Percentiles rank a stretch among this genome's conserved stretches.
phyloP scores from a whole-genome alignment of 1,140 invertebrate species.

The Caenorhabditis latens region DNA sequence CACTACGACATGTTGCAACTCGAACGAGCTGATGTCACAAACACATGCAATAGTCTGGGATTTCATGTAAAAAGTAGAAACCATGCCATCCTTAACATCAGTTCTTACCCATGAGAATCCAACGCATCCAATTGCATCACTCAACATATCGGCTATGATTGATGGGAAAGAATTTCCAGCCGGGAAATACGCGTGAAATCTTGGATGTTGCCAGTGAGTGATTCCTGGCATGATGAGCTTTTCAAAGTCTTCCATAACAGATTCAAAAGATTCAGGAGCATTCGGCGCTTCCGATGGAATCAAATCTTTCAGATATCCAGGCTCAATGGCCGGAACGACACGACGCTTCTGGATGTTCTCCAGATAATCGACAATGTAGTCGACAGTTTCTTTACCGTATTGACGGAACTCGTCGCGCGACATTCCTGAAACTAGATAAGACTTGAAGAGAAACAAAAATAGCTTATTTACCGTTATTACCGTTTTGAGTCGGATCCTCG shows the following conservation, averaged over 20 bases:
- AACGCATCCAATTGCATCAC: conserved; percentile 93
- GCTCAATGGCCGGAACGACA: conserved; percentile 89
- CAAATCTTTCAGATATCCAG: conserved; percentile 86
- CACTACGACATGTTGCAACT: too few species aligned
- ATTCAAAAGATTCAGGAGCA: conserved; percentile 89
- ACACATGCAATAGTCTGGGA: too few species aligned
- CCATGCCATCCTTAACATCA: background rate
- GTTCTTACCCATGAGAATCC: conserved; percentile 95
- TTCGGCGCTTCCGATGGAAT: conserved; percentile 88
- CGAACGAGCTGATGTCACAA: too few species aligned
- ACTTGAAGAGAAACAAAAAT: background rate
- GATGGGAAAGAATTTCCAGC: conserved; percentile 96
- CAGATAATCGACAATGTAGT: conserved; percentile 96
- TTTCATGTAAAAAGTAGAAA: too few species aligned
- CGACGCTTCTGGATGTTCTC: conserved; percentile 86
- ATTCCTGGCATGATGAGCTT: conserved; percentile 97
- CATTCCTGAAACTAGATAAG: conserved; percentile 81
- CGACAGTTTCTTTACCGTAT: conserved; percentile 94
- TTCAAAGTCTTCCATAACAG: conserved; percentile 94
- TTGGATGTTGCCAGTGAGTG: conserved; percentile 98
- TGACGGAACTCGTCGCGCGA: conserved; percentile 89
- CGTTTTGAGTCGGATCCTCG: conserved; percentile 37
- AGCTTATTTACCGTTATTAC: background rate
- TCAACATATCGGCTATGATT: conserved; percentile 96
- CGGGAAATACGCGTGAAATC: conserved; percentile 98